Evolutionary conservation across 2,797 vertebrate species (phyloP).

Genomic region (Leucoraja ocellata): DNA sequence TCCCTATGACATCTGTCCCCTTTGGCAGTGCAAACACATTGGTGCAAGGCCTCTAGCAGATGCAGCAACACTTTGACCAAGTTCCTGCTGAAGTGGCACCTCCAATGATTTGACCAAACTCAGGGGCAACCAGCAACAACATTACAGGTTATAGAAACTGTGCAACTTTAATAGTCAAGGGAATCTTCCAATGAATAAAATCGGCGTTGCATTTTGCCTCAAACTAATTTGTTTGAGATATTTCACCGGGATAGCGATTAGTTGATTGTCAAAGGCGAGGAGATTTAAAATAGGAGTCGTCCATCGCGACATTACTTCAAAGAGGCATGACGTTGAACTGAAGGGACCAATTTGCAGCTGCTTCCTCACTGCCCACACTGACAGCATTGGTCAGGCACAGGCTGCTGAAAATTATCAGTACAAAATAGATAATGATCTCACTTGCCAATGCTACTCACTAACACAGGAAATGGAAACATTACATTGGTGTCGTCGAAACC

Average conservation of each 20-base stretch:
- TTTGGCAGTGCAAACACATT: background rate
- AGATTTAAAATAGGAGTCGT: background rate
- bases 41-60: background rate
- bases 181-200: background rate
- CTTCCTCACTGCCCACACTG: background rate
- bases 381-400: too few species aligned
- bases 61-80: background rate
- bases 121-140: background rate
- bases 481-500: background rate
- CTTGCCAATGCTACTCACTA: background rate
- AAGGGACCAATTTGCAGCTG: background rate
- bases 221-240: background rate
- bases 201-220: background rate
- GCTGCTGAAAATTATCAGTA: background rate
- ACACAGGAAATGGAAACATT: background rate
- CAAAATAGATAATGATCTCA: background rate
- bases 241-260: background rate
- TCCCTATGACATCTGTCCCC: background rate
- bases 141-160: background rate
- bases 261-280: background rate
- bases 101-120: background rate
- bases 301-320: background rate
- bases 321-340: background rate
- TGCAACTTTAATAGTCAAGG: background rate
- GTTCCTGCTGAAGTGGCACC: background rate